A percentile compares a stretch with the other conserved stretches of the same genome.
Conservation (phyloP, 2,797 vertebrate genomes). For the Sebastes trivittatus region DNA sequence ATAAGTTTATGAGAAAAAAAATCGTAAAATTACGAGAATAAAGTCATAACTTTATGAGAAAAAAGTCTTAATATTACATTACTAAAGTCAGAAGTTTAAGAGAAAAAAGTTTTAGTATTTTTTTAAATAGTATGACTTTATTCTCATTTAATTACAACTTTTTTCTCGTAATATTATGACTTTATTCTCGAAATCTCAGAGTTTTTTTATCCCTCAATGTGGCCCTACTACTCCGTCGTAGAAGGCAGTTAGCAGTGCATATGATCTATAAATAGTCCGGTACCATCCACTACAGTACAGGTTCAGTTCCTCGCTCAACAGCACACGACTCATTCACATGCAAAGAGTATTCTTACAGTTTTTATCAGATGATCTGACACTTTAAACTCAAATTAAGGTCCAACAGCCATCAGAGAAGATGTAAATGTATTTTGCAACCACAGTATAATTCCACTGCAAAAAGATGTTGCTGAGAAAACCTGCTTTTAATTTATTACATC, state of each 20-base stretch:
- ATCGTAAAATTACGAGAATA: too few relatives aligned
- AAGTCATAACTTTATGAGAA: accelerated
- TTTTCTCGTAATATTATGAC: too few relatives aligned
- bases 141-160: too few relatives aligned
- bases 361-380: neutral
- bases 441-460: neutral
- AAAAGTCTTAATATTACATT: accelerated
- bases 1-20: too few relatives aligned
- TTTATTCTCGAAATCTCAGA: too few relatives aligned
- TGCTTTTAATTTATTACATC: neutral
- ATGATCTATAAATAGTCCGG: neutral
- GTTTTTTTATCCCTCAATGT: too few relatives aligned
- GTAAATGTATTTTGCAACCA: too few relatives aligned
- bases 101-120: too few relatives aligned
- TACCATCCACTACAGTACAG: accelerated
- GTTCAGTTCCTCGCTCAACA: neutral
- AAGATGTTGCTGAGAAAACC: neutral
- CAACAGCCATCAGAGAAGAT: neutral
- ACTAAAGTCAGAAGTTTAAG: too few relatives aligned
- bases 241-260: neutral
- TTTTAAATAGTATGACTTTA: too few relatives aligned
- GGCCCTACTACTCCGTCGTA: too few relatives aligned
- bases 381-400: neutral
- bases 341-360: neutral
- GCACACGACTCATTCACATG: neutral